Percentiles rank a stretch among this genome's conserved stretches.
These are phyloP conservation scores for Arnoldichthys spilopterus DNA, from an alignment of 2,797 vertebrate species.

Conservation along the genomic window DNA sequence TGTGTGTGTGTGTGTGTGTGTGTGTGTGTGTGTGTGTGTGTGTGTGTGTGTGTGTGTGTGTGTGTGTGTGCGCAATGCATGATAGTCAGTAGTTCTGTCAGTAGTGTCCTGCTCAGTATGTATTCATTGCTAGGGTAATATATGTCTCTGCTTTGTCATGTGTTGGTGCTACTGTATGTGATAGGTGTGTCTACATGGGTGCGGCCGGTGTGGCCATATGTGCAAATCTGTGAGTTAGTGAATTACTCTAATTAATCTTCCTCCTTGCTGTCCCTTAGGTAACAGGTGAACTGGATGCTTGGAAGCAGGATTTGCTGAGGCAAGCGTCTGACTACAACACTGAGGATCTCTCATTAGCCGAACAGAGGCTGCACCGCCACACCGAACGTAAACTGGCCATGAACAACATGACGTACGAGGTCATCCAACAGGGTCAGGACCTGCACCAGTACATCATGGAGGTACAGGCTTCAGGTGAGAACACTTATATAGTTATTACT, in stretches of 20 bases:
- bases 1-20: background rate
- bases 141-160: background rate
- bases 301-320: slow-evolving; percentile 95
- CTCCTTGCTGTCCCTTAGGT: slow-evolving; percentile 76
- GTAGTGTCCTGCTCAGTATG: slow-evolving; percentile 3
- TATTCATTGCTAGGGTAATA: slow-evolving; percentile 13
- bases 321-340: slow-evolving; percentile 95
- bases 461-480: slow-evolving; percentile 91
- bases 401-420: slow-evolving; percentile 98
- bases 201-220: background rate
- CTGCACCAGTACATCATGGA: slow-evolving; percentile 96
- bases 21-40: slow-evolving; percentile 4
- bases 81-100: background rate
- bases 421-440: slow-evolving; percentile 96
- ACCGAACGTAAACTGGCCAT: slow-evolving; percentile 92
- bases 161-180: background rate
- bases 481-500: background rate
- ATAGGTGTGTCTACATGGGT: background rate
- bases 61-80: slow-evolving; percentile 16
- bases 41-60: background rate
- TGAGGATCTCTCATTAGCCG: slow-evolving; percentile 90
- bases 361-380: slow-evolving; percentile 95
- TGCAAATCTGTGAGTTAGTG: background rate
- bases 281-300: slow-evolving; percentile 93
- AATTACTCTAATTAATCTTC: background rate